Conservation (phyloP, 1,140 invertebrate species). For the Stegodyphus dumicola region DNA sequence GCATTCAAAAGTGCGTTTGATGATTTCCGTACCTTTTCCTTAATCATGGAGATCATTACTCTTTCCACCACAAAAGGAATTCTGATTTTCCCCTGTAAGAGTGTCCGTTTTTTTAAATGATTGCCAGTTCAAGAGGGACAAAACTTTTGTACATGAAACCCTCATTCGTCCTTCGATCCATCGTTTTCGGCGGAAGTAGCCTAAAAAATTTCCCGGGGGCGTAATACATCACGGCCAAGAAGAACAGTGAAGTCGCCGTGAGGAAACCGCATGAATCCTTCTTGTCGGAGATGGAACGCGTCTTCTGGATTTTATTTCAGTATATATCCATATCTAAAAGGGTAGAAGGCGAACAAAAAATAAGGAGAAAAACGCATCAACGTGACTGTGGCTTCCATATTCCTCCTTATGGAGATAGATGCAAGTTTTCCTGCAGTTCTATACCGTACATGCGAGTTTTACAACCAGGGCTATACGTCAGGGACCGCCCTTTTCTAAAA, state of each 20-base stretch:
- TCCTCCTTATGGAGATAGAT: conserved; percentile 7
- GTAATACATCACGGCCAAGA: conserved; percentile 21
- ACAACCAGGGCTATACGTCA: conserved; percentile 7
- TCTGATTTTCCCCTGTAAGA: no score
- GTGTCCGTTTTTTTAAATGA: no score
- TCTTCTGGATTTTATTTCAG: conserved; percentile 1
- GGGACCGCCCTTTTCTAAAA: neutral
- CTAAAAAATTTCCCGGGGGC: conserved; percentile 17
- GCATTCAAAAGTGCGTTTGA: no score
- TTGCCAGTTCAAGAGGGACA: no score
- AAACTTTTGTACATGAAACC: no score
- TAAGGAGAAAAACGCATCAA: neutral
- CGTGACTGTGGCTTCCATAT: conserved; percentile 2
- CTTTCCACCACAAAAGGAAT: no score
- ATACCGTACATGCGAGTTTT: conserved; percentile 10
- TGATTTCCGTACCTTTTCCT: no score
- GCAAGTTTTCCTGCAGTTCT: neutral
- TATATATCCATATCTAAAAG: conserved; percentile 1
- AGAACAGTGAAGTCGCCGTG: conserved; percentile 16
- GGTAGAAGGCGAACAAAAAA: neutral
- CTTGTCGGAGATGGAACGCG: conserved; percentile 15
- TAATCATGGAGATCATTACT: no score
- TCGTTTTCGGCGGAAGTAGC: no score
- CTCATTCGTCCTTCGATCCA: no score
- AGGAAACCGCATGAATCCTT: conserved; percentile 13